These are phyloP conservation scores for Ferrisia virgata DNA, from an alignment of 2,888 invertebrate genomes.

Conservation along the genomic window DNA sequence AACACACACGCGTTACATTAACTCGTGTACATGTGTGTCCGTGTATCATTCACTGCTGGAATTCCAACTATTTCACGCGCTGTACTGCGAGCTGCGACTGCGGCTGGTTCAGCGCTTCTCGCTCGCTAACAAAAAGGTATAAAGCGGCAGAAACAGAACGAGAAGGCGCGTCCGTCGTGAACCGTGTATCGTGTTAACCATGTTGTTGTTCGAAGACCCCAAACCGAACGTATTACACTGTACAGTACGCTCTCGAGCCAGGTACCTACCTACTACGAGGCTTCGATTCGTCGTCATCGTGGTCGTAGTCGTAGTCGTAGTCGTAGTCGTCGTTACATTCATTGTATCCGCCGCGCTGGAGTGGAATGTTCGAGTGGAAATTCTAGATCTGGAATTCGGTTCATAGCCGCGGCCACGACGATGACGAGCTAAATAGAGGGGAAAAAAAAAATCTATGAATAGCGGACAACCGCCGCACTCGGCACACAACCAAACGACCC, in stretches of 20 bases:
- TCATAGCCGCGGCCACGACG: background rate
- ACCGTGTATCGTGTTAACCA: background rate
- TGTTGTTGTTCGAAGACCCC: background rate
- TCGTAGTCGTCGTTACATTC: too few species aligned
- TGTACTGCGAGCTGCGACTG: background rate
- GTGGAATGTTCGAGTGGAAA: background rate
- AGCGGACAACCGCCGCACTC: background rate
- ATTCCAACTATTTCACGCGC: constrained; percentile 27
- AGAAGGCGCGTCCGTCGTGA: background rate
- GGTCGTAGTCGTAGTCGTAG: background rate
- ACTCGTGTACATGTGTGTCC: too few species aligned
- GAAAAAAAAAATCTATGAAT: constrained; percentile 23
- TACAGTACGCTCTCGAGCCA: too few species aligned
- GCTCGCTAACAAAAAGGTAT: background rate
- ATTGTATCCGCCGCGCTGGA: background rate
- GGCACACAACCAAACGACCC: background rate
- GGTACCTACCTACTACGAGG: background rate
- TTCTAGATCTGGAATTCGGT: constrained; percentile 23
- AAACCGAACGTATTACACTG: too few species aligned
- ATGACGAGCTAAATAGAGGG: constrained; percentile 14
- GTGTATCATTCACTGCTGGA: constrained; percentile 16
- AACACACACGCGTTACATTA: background rate
- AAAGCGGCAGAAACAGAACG: background rate
- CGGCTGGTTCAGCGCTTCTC: too few species aligned
- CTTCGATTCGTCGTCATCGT: background rate